phyloP scores from a whole-genome alignment of 2,113 vertebrate genomes.

The Larimichthys polyactis region DNA sequence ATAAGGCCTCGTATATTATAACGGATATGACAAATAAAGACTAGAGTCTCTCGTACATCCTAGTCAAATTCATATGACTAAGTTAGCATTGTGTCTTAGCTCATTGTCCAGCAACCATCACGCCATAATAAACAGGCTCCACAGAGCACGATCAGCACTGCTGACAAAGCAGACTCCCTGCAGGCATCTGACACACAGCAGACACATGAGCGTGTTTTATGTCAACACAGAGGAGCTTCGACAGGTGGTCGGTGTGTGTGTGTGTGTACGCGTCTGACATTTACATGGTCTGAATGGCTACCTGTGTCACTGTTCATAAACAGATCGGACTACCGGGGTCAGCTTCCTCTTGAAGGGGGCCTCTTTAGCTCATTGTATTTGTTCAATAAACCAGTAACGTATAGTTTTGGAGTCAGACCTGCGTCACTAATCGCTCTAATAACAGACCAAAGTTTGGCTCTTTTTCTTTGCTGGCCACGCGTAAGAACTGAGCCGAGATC shows the following conservation, averaged over 20 bases:
- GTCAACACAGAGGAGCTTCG: slow-evolving; percentile 15
- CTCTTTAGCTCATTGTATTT: slow-evolving; percentile 68
- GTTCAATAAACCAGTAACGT: slow-evolving; percentile 62
- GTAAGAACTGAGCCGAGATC: background rate
- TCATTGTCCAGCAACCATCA: background rate
- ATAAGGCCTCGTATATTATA: slow-evolving; percentile 8
- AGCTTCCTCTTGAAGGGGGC: slow-evolving; percentile 17
- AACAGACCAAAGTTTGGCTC: slow-evolving; percentile 27
- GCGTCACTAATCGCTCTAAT: slow-evolving; percentile 58
- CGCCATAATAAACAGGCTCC: background rate
- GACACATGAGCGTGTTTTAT: slow-evolving; percentile 29
- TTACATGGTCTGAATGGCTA: background rate
- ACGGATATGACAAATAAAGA: background rate
- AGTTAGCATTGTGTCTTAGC: background rate
- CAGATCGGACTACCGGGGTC: background rate
- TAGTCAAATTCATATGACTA: background rate
- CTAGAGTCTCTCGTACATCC: background rate
- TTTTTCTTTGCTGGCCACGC: background rate
- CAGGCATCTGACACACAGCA: slow-evolving; percentile 16
- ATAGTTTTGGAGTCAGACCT: slow-evolving; percentile 49
- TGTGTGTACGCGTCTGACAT: background rate
- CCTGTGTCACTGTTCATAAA: slow-evolving; percentile 12
- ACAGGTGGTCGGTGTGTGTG: background rate
- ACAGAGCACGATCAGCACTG: slow-evolving; percentile 15
- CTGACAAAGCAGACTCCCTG: slow-evolving; percentile 12